Evolutionary conservation across 2,888 invertebrate genomes (phyloP), one percentile per base, ranked within the genome.

Genomic region (Phyto melanocephala): DNA sequence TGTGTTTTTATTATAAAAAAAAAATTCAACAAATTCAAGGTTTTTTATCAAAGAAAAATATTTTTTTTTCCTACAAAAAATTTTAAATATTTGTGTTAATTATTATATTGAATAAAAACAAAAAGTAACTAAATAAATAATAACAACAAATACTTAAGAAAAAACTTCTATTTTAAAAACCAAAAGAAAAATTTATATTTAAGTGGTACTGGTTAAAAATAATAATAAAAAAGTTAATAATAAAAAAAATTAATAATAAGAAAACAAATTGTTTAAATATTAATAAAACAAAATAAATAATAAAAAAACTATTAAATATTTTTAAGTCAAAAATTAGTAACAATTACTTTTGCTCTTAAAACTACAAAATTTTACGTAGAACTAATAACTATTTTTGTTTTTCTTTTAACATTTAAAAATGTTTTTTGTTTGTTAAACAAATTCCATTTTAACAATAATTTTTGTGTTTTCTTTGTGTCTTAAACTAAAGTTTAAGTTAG

Each of bases 41-140:
- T 28, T 3, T 28, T 5, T 28, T 28, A 5, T 28, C 4, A 3
- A 5, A 28, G 6, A 28, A 3, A 28, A 28, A 28, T 6, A 28
- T 5, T 6, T 28, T 6, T 28, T 28, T 28, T 28, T 28, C 6
- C 28, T 28, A 28, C 3, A 28, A 28, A 28, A 5, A 28, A 28
- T 28, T 28, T 28, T 28, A 28, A 28, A 28, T 28, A 5, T 28
- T 28, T 28, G 6, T 28, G 6, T 28, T 5, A 3, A 28, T 28
- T 5, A 3, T 5, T 5, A 28, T 28, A 28, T 28, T 28, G 3
- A 28, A 28, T 5, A 28, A 28, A 5, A 28, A 28, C 28, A 5
- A 3, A 58, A 52, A 52, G 74, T 54, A 65, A 80, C 70, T 83
- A 83, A 83, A 83, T 80, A 83, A 83, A 83, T 83, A 83, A 83